phyloP scores from a whole-genome alignment of 1,140 invertebrate genomes.

The Idris sp. region DNA sequence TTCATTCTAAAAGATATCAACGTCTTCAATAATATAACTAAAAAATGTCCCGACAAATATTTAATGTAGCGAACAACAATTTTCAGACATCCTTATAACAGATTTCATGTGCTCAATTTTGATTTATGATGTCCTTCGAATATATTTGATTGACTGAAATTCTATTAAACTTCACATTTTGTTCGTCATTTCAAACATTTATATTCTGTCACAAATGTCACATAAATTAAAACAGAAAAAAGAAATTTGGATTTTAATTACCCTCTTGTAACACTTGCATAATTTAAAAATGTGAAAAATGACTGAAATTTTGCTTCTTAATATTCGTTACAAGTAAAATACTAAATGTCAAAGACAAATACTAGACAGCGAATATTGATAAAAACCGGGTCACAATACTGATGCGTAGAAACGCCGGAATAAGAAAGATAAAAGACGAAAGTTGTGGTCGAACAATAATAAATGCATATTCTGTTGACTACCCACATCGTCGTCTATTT shows the following conservation, averaged over 20 bases:
- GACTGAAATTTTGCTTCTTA: too few relatives aligned
- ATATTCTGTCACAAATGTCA: slow-evolving; percentile 45
- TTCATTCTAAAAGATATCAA: slow-evolving; percentile 40
- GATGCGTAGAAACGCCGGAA: slow-evolving; percentile 5
- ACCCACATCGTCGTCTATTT: slow-evolving; percentile 54
- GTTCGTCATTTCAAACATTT: slow-evolving; percentile 36
- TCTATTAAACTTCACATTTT: slow-evolving; percentile 12
- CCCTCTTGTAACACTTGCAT: slow-evolving; percentile 37
- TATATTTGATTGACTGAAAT: slow-evolving; percentile 29
- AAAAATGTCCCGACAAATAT: slow-evolving; percentile 26
- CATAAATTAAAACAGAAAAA: slow-evolving; percentile 43
- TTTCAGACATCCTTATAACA: too few relatives aligned
- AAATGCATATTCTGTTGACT: slow-evolving; percentile 56
- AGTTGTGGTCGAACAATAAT: slow-evolving; percentile 43
- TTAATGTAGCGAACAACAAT: slow-evolving; percentile 23
- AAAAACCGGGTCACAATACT: slow-evolving; percentile 29
- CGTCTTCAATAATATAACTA: slow-evolving; percentile 32
- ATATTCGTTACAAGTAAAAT: too few relatives aligned
- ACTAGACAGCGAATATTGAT: slow-evolving; percentile 10
- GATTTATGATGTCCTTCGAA: slow-evolving; percentile 18
- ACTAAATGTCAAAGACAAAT: too few relatives aligned
- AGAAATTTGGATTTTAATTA: slow-evolving; percentile 55
- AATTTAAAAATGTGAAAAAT: too few relatives aligned
- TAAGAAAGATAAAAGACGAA: slow-evolving; percentile 13
- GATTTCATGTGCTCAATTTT: slow-evolving; percentile 12